A percentile compares a stretch with the other conserved stretches of the same genome.
phyloP scores from a whole-genome alignment of 2,888 invertebrate genomes.

The Toxonevra muliebris region DNA sequence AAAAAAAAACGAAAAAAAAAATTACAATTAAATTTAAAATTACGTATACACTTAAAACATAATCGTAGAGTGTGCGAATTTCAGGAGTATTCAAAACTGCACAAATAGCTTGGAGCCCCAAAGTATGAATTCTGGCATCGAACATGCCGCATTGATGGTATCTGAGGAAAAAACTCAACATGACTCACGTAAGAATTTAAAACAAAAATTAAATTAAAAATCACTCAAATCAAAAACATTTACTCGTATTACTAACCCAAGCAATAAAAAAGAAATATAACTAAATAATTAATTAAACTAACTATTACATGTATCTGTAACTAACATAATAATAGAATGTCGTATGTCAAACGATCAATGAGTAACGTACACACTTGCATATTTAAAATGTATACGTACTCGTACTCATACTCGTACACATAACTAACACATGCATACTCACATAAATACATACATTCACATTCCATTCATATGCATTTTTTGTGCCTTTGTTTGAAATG shows the following conservation, averaged over 20 bases:
- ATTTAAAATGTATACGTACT: constrained; percentile 8
- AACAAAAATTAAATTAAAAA: constrained; percentile 33
- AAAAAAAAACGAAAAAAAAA: constrained; percentile 32
- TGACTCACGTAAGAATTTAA: constrained; percentile 78
- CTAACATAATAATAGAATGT: constrained; percentile 13
- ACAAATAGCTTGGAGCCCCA: constrained; percentile 92
- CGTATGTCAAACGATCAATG: constrained; percentile 3
- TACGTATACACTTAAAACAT: constrained; percentile 66
- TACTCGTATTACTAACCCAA: constrained; percentile 3
- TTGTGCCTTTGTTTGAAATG: too few relatives aligned
- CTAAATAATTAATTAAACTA: constrained; percentile 23
- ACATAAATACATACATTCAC: too few relatives aligned
- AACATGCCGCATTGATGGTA: constrained; percentile 80
- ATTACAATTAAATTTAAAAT: constrained; percentile 52
- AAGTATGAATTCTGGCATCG: constrained; percentile 78
- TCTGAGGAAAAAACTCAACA: constrained; percentile 81
- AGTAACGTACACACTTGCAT: constrained; percentile 11
- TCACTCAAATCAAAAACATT: constrained; percentile 21
- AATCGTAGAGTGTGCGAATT: constrained; percentile 71
- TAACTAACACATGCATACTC: not conserved
- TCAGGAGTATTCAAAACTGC: constrained; percentile 94
- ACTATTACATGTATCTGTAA: constrained; percentile 31
- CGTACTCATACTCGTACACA: not conserved
- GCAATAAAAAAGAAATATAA: not conserved
- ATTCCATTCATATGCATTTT: too few relatives aligned